Evolutionary conservation across 53 echinoderm and acorn worm genomes (phyloP), one percentile per base, ranked within the genome.

Genomic region (Astropecten irregularis): DNA sequence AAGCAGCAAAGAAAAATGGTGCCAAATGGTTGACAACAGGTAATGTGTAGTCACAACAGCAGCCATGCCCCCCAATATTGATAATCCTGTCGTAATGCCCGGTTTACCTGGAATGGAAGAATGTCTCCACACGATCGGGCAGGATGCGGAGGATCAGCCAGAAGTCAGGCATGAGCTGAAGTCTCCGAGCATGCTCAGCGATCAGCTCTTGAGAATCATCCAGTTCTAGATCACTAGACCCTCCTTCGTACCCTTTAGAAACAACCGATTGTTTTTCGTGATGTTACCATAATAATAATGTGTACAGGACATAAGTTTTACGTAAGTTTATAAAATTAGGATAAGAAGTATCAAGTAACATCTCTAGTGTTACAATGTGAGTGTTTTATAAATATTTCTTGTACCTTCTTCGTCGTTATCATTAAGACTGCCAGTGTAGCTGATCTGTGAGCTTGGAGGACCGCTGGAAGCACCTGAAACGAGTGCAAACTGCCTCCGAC

Each of bases 81-180:
- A n/a, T n/a, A n/a, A n/a, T n/a, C n/a, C n/a, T n/a, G n/a, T n/a
- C n/a, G n/a, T n/a, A n/a, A n/a, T n/a, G n/a, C n/a, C n/a, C n/a
- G n/a, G n/a, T n/a, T n/a, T 64, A 92, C 95, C 99, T 92, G 39
- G 94, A 92, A 69, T 99, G 99, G 77, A 92, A 99, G 88, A 90
- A 95, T 65, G 90, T 82, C 31, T 99, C 89, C 38, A 99, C 94
- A 14, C 63, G 91, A 66, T 92, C 90, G 1, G 71, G 68, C 26
- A 88, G 82, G 32, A 99, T 83, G 31, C 88, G 92, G 39, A 95
- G 76, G 49, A 99, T 99, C 15, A 99, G 90, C 99, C 99, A 99
- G 82, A 99, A 99, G 35, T 95, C 91, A 0, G 99, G 99, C 95
- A 99, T 99, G 20, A 82, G 66, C n/a, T 88, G 88, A 2, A 14